These are phyloP conservation scores for Agrotis clavis DNA, from an alignment of 2,888 invertebrate species.

Conservation along the genomic window DNA sequence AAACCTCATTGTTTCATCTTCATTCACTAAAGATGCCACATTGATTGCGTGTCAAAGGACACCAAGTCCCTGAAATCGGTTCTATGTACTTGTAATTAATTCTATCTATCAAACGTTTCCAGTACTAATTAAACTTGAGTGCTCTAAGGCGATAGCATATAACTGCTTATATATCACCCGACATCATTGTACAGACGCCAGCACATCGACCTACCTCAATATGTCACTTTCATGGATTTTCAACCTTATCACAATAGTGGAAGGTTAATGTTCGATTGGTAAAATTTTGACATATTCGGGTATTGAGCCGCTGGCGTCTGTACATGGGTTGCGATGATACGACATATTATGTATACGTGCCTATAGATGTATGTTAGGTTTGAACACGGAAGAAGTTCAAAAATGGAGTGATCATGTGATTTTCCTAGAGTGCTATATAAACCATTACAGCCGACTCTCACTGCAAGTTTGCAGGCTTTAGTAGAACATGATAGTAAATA, in stretches of 20 bases:
- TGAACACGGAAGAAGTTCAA: constrained; percentile 4
- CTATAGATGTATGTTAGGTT: background rate
- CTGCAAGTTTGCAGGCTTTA: too few species aligned
- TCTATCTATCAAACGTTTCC: constrained; percentile 51
- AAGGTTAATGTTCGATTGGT: too few species aligned
- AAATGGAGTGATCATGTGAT: constrained; percentile 17
- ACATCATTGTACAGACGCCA: constrained; percentile 2
- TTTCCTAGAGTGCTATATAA: background rate
- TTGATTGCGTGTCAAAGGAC: constrained; percentile 32
- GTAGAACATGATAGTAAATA: too few species aligned
- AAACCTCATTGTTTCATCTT: constrained; percentile 9
- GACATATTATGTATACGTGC: constrained; percentile 11
- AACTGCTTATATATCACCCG: constrained; percentile 35
- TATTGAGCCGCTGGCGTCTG: background rate
- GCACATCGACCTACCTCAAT: too few species aligned
- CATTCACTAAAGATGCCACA: constrained; percentile 14
- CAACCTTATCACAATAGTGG: too few species aligned
- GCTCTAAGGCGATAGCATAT: constrained; percentile 36
- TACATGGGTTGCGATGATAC: constrained; percentile 34
- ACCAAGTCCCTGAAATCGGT: constrained; percentile 36
- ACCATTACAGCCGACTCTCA: too few species aligned
- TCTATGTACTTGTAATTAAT: constrained; percentile 38
- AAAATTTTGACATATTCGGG: too few species aligned
- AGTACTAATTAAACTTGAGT: constrained; percentile 53
- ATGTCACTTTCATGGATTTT: too few species aligned